A percentile compares a stretch with the other conserved stretches of the same genome.
Conservation (phyloP, 2,888 invertebrate species). For the Diarsia rubi region DNA sequence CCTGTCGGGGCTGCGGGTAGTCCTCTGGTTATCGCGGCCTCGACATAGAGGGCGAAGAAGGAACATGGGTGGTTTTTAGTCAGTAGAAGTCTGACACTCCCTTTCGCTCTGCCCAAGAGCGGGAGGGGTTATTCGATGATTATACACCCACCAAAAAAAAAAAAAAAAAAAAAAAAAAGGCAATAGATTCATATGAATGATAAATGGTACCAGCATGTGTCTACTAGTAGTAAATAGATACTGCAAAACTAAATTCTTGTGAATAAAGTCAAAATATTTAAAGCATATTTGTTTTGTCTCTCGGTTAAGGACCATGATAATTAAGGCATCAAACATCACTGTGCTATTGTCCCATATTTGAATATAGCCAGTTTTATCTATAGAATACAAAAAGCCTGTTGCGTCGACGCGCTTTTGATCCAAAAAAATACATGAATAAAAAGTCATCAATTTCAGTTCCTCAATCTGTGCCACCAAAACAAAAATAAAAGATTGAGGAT, state of each 20-base stretch:
- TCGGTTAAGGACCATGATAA: neutral
- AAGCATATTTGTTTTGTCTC: neutral
- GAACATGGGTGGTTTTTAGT: too few species aligned
- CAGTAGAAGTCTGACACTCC: too few species aligned
- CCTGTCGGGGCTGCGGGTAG: too few species aligned
- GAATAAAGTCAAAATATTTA: too few species aligned
- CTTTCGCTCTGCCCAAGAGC: too few species aligned
- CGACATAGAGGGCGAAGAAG: too few species aligned
- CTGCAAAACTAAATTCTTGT: too few species aligned
- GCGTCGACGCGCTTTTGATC: conserved; percentile 42
- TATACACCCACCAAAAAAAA: too few species aligned
- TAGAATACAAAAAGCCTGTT: conserved; percentile 17
- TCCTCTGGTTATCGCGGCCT: too few species aligned
- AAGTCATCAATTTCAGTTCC: conserved; percentile 62
- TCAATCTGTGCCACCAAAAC: neutral
- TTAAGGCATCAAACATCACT: conserved; percentile 3
- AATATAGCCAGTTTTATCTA: conserved; percentile 13
- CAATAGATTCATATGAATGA: neutral
- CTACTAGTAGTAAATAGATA: too few species aligned
- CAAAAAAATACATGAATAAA: conserved; percentile 58
- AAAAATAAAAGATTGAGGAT: conserved; percentile 8
- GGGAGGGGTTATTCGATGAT: too few species aligned
- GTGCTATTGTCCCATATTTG: conserved; percentile 24
- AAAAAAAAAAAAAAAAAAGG: too few species aligned
- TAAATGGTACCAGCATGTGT: neutral